Base-by-base conservation (phyloP, 2,113 vertebrate genomes). In the Cynopterus brachyotis region DNA sequence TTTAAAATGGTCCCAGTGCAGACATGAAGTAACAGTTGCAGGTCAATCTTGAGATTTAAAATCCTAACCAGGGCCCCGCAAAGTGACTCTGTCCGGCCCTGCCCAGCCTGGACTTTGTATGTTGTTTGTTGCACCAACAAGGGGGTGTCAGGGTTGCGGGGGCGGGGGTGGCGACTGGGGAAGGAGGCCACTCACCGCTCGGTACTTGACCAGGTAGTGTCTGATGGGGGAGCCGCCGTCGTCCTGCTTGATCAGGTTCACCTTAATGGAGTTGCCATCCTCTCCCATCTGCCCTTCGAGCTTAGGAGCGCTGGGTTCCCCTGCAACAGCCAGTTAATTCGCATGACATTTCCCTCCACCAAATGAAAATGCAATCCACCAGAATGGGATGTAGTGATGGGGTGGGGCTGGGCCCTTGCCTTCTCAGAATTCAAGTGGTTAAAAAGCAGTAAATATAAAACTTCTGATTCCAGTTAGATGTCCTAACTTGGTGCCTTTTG, bases 171-270 rank as follows among this genome's bases (percentile, higher is more conserved):
- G 59, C 6, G 37, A 3, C 17, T 0, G n/a, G 55, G 50, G 62
- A 66, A 50, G 66, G 60, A 57, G n/a, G 79, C 20, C 95, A 99
- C 99, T 99, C 95, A 99, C 99, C 96, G 99, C 99, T 98, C 99
- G 99, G 97, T 99, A 99, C 89, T 98, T 99, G 98, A 99, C 98
- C 89, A 99, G 99, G 97, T 99, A 99, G 96, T 99, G 99, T 69
- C 99, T 98, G 96, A 99, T 99, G 6, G 99, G 99, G 19, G 99
- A 99, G 81, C 99, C 99, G 0, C 99, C 99, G 1, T 99, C 99
- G 5, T 99, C 99, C 98, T 99, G 99, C 98, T 99, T 99, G 98
- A 99, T 99, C 19, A 99, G 96, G 55, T 98, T 99, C 94, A 99
- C 98, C 96, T 99, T 99, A 55, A 99, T 98, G 62, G 99, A 99